These are phyloP conservation scores for Neuroterus valhalla DNA, from an alignment of 1,140 invertebrate species.

Conservation along the genomic window DNA sequence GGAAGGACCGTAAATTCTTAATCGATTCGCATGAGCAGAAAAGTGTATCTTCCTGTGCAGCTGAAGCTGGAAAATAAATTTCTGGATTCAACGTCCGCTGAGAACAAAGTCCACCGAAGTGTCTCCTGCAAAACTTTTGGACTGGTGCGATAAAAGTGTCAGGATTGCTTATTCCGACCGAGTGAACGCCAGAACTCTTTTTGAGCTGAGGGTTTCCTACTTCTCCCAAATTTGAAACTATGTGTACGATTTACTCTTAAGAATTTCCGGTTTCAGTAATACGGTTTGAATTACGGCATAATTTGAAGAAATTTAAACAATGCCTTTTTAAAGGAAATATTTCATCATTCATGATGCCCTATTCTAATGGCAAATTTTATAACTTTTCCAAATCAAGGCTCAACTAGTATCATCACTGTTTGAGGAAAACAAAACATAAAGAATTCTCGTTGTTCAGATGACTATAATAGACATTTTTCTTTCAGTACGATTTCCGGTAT, in stretches of 20 bases:
- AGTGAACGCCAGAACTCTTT: conserved; percentile 21
- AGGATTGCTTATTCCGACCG: conserved; percentile 31
- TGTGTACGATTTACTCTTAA: not conserved
- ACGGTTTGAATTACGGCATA: no score
- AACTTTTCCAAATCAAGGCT: no score
- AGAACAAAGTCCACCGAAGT: conserved; percentile 27
- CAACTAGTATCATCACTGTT: no score
- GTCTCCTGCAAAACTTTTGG: conserved; percentile 24
- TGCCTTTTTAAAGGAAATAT: no score
- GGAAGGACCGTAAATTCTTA: not conserved
- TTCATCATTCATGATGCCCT: no score
- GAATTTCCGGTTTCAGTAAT: no score
- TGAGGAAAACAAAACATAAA: no score
- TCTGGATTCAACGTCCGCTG: not conserved
- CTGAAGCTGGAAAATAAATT: conserved; percentile 13
- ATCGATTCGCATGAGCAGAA: conserved; percentile 20
- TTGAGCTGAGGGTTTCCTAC: not conserved
- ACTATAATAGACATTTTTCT: no score
- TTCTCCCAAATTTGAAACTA: conserved; percentile 4
- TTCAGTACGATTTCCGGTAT: no score
- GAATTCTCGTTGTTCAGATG: no score
- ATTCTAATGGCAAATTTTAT: no score
- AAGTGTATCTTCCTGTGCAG: conserved; percentile 5
- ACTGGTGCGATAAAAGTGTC: conserved; percentile 29
- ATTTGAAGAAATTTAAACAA: no score